Conservation (phyloP, 1,140 invertebrate species). For the Bombus picipes region DNA sequence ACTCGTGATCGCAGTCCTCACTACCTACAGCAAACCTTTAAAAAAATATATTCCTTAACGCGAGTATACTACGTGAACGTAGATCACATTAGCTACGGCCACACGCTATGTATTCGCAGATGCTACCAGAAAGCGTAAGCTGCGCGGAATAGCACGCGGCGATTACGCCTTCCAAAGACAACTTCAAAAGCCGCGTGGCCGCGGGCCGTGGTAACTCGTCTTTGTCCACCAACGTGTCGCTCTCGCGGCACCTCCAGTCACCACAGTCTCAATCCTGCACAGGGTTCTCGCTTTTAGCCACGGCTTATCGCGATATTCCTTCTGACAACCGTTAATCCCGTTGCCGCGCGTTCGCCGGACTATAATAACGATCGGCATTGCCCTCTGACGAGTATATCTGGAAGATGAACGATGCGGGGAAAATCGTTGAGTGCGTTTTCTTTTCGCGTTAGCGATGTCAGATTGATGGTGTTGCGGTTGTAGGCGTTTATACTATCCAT, state of each 20-base stretch:
- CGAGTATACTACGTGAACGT: constrained; percentile 57
- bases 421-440: neutral
- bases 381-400: constrained; percentile 29
- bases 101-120: constrained; percentile 61
- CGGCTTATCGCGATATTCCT: constrained; percentile 26
- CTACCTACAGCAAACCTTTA: constrained; percentile 63
- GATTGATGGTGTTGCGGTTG: neutral
- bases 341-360: neutral
- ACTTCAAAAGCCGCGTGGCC: constrained; percentile 49
- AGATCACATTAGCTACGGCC: constrained; percentile 73
- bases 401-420: no score
- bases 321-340: constrained; percentile 27
- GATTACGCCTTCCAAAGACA: constrained; percentile 53
- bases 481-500: neutral
- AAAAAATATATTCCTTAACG: no score
- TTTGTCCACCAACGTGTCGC: constrained; percentile 30
- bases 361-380: constrained; percentile 31
- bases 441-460: neutral
- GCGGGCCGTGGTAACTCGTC: constrained; percentile 8
- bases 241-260: constrained; percentile 15
- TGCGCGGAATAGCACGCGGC: constrained; percentile 20
- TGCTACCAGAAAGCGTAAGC: constrained; percentile 64
- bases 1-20: constrained; percentile 45
- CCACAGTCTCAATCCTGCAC: constrained; percentile 33
- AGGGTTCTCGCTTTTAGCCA: neutral